A percentile compares a stretch with the other conserved stretches of the same genome.
Conservation (phyloP, 2,113 vertebrate species). For the Grus americana region DNA sequence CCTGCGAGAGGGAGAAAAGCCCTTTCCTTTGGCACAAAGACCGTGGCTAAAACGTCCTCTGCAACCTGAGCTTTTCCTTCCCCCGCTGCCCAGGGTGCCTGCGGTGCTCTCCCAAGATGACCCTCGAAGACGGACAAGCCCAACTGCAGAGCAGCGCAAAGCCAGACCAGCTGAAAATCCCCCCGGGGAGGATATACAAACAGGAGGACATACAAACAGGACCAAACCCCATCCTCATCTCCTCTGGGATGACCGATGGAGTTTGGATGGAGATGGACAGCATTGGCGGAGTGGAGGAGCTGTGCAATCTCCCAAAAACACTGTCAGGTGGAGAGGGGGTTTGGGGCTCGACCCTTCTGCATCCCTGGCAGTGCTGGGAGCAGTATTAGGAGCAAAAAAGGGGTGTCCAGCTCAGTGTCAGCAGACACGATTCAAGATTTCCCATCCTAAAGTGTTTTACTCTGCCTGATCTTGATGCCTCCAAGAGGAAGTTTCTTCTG, state of each 20-base stretch:
- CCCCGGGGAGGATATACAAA: neutral
- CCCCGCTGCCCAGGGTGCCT: neutral
- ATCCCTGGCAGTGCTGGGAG: neutral
- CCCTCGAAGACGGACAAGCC: neutral
- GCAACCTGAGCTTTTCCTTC: neutral
- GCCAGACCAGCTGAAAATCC: neutral
- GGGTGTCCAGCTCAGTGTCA: neutral
- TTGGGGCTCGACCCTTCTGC: neutral
- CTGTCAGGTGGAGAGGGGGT: neutral
- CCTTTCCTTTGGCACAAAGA: neutral
- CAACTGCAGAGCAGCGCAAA: neutral
- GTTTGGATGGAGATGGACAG: neutral
- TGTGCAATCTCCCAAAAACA: fast-evolving
- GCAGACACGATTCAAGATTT: neutral
- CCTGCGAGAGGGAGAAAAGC: neutral
- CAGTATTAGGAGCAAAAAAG: neutral
- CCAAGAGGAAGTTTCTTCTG: no score
- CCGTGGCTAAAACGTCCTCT: neutral
- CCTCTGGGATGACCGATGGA: neutral
- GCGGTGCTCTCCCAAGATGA: neutral
- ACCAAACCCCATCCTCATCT: neutral
- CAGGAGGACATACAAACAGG: neutral
- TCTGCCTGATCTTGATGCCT: neutral
- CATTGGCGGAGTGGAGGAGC: fast-evolving
- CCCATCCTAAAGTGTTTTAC: neutral